phyloP scores from a whole-genome alignment of 2,113 vertebrate species.

The Xiphias gladius region DNA sequence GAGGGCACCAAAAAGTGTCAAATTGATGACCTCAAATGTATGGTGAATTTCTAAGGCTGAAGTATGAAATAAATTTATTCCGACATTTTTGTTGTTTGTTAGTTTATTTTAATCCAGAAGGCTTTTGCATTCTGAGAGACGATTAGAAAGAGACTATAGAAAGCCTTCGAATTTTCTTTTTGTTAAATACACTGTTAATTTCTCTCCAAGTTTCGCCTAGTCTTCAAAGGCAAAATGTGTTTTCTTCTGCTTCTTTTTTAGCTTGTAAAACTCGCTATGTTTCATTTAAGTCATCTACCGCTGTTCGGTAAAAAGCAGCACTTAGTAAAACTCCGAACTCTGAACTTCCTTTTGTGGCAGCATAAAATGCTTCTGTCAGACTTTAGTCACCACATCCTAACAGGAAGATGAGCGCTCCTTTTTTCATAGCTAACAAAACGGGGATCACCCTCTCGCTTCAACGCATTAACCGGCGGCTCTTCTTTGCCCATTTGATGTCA shows the following conservation, averaged over 20 bases:
- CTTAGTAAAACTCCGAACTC: neutral
- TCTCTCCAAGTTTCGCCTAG: no score
- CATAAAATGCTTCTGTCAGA: neutral
- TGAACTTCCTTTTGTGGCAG: no score
- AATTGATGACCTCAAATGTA: conserved; percentile 73
- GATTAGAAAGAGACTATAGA: no score
- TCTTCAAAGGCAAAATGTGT: neutral
- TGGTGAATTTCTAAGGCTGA: conserved; percentile 74
- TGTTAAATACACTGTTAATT: no score
- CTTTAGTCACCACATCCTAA: neutral
- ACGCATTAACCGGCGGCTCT: conserved; percentile 9
- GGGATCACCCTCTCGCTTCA: neutral
- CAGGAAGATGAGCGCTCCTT: neutral
- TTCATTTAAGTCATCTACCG: neutral
- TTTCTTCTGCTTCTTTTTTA: neutral
- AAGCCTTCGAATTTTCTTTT: neutral
- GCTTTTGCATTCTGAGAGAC: neutral
- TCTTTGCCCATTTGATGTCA: conserved; percentile 37
- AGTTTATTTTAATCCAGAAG: neutral
- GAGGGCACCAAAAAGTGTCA: conserved; percentile 65
- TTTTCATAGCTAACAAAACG: no score
- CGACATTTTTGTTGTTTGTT: conserved; percentile 56
- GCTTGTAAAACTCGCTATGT: neutral
- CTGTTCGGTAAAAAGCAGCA: neutral
- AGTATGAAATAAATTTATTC: conserved; percentile 77